Conservation (phyloP, 1,140 invertebrate species). For the Pseudomyrmex gracilis region DNA sequence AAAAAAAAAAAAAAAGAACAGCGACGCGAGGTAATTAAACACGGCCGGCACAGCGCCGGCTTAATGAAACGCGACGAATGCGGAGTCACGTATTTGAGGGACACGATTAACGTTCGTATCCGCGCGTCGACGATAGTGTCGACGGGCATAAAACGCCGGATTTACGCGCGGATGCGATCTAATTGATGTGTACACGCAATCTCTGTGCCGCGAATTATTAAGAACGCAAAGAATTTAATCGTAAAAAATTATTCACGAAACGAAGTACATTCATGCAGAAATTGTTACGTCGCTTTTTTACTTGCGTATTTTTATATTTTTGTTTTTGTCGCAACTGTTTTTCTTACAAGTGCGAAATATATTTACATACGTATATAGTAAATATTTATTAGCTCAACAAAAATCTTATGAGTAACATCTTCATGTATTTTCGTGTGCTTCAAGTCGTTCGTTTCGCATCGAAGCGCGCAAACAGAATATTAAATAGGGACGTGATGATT, state of each 20-base stretch:
- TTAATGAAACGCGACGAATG: constrained; percentile 54
- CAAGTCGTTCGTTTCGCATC: background rate
- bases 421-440: background rate
- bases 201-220: background rate
- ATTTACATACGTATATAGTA: background rate
- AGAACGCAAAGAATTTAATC: background rate
- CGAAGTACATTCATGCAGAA: no score
- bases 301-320: background rate
- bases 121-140: constrained; percentile 29
- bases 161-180: constrained; percentile 12
- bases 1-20: background rate
- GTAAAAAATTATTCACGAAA: no score
- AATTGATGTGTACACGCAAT: constrained; percentile 43
- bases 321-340: background rate
- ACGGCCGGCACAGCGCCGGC: background rate
- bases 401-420: background rate
- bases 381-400: background rate
- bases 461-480: constrained; percentile 20
- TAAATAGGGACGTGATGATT: constrained; percentile 26
- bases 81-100: constrained; percentile 48
- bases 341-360: background rate
- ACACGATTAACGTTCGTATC: constrained; percentile 38
- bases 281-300: no score
- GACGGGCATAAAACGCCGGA: constrained; percentile 14
- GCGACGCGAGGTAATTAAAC: background rate